Base-by-base conservation (phyloP, 2,797 vertebrate species). In the Hemitrygon akajei region DNA sequence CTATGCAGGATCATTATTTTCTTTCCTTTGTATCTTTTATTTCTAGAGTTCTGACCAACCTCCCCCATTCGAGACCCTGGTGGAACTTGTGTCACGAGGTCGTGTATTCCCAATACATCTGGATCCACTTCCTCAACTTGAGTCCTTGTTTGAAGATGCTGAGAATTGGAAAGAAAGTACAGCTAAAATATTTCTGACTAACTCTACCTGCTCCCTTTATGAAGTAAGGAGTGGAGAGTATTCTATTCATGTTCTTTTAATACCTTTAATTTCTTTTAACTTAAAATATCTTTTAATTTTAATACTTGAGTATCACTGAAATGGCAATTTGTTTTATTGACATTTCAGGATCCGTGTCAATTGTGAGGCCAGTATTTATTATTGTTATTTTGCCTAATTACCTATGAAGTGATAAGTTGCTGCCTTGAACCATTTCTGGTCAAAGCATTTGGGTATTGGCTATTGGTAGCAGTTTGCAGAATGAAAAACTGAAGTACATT, bases 131-230 rank as follows among this genome's bases (percentile, higher is more conserved):
- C 96, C 96, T 20, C 97, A 98, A 89, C 96, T 99, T 95, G 98
- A 99, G 95, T 96, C 96, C 20, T 96, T 99, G 92, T 96, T 99
- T 94, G 94, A 97, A 0, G 99, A 99, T 25, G 97, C 99, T 91
- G 98, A 98, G 94, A 96, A 96, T 0, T 99, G 99, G 99, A 99
- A 98, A 95, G 98, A 99, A 93, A 98, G 98, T 77, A 98, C 99
- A 93, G 97, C 97, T 10, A 98, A 97, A 95, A 99, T 98, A 0
- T 99, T 99, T 95, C 97, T 99, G 94, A 97, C 96, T 0, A 97
- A 97, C 95, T 98, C 98, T 0, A 95, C 97, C 0, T 98, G 97
- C 77, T 98, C 98, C 91, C 98, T 99, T 2, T 94, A 99, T 14
- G 98, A 99, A 98, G 99, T 99, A 96, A 95, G 95, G 94, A 66